Percentiles rank a stretch among this genome's conserved stretches.
These are phyloP conservation scores for Drosophila phalerata DNA, from an alignment of 2,888 invertebrate species.

Conservation along the genomic window DNA sequence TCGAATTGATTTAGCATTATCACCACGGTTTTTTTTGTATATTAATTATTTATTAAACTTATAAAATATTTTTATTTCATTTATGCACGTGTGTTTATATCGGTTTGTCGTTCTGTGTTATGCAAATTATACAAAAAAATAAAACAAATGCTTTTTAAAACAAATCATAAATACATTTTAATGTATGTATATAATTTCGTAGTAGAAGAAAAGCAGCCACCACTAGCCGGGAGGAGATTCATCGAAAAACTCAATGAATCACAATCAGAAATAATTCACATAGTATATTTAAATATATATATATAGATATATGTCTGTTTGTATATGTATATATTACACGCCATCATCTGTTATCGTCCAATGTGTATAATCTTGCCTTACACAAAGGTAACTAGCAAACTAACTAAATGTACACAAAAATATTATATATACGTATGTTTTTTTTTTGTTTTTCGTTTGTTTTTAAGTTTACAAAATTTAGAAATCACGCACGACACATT, in stretches of 20 bases:
- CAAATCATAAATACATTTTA: slow-evolving; percentile 24
- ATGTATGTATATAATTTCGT: slow-evolving; percentile 16
- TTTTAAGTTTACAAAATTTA: slow-evolving; percentile 66
- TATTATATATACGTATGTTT: slow-evolving; percentile 49
- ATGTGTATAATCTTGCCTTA: slow-evolving; percentile 40
- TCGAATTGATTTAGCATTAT: slow-evolving; percentile 60
- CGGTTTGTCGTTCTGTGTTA: slow-evolving; percentile 21
- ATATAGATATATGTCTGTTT: slow-evolving; percentile 21
- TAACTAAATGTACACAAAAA: slow-evolving; percentile 74
- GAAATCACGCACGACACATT: slow-evolving; percentile 76
- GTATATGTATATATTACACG: slow-evolving; percentile 60
- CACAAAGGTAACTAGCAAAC: slow-evolving; percentile 67
- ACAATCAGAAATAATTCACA: slow-evolving; percentile 55
- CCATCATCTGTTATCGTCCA: slow-evolving; percentile 37
- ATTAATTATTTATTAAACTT: slow-evolving; percentile 60
- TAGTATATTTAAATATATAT: slow-evolving; percentile 38
- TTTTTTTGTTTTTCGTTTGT: slow-evolving; percentile 16
- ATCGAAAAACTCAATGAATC: slow-evolving; percentile 54
- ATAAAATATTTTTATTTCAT: slow-evolving; percentile 55
- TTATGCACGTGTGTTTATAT: slow-evolving; percentile 34
- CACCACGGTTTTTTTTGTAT: slow-evolving; percentile 55
- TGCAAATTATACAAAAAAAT: slow-evolving; percentile 43
- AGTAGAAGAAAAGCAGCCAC: slow-evolving; percentile 40
- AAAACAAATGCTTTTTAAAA: slow-evolving; percentile 45
- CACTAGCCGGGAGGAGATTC: slow-evolving; percentile 26